Conservation (phyloP, 2,797 vertebrate species). For the Brachyalestes nurse region DNA sequence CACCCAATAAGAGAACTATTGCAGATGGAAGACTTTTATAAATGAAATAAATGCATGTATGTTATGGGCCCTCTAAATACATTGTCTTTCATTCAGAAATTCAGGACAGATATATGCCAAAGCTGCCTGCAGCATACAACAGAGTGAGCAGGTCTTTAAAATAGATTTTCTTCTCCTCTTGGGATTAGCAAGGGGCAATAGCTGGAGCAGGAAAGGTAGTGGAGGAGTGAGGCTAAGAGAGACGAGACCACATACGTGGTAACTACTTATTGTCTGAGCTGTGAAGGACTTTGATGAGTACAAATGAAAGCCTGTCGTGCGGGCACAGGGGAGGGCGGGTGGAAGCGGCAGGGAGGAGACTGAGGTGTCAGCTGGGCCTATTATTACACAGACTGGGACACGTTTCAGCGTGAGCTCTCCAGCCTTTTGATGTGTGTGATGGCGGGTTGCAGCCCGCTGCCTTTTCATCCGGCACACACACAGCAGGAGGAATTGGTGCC, state of each 20-base stretch:
- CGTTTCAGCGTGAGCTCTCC: constrained; percentile 49
- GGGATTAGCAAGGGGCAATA: constrained; percentile 6
- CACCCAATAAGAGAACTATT: too few relatives aligned
- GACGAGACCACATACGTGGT: constrained; percentile 32
- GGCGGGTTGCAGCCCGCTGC: constrained; percentile 46
- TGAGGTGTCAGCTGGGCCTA: constrained; percentile 38
- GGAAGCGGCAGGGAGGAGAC: constrained; percentile 39
- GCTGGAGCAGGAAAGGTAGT: constrained; percentile 18
- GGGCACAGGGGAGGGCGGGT: constrained; percentile 29
- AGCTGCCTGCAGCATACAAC: not conserved
- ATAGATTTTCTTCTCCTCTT: not conserved
- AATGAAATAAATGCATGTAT: not conserved
- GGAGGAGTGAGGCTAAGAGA: constrained; percentile 24
- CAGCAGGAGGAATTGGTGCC: constrained; percentile 41
- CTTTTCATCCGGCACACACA: constrained; percentile 44
- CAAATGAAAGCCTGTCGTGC: constrained; percentile 52
- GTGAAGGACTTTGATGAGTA: constrained; percentile 48
- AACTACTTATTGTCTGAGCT: constrained; percentile 48
- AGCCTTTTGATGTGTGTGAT: constrained; percentile 53
- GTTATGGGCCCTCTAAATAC: not conserved
- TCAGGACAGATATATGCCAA: not conserved
- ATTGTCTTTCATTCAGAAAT: not conserved
- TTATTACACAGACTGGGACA: constrained; percentile 49
- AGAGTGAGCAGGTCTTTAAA: not conserved
- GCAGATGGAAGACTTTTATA: too few relatives aligned